phyloP scores from a whole-genome alignment of 2,888 invertebrate genomes.

The Exocentrus adspersus region DNA sequence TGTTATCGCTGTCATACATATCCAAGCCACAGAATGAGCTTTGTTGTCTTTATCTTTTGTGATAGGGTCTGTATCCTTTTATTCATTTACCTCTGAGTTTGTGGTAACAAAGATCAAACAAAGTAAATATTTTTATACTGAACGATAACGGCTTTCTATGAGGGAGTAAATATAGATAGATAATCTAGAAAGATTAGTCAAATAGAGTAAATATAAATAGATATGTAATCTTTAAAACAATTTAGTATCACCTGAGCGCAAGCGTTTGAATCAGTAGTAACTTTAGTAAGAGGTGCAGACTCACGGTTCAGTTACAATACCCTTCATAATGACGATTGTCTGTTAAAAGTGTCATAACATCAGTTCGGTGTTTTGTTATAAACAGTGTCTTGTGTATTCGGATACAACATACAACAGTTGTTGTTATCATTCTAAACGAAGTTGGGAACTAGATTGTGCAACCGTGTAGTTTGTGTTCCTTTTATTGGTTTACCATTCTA shows the following conservation, averaged over 20 bases:
- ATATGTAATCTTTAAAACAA: not conserved
- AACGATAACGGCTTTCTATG: not conserved
- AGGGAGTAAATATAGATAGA: not conserved
- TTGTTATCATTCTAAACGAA: too few species aligned
- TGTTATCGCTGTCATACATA: too few species aligned
- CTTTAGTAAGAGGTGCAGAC: too few species aligned
- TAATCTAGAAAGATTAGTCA: too few species aligned
- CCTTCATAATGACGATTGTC: constrained; percentile 11
- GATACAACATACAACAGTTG: too few species aligned
- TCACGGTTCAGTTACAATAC: not conserved
- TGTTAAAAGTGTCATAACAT: constrained; percentile 5
- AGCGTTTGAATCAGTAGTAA: not conserved
- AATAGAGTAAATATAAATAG: not conserved
- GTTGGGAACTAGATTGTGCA: not conserved
- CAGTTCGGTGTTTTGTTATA: constrained; percentile 9
- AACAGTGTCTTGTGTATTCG: too few species aligned
- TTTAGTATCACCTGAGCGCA: not conserved
- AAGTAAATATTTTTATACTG: not conserved
- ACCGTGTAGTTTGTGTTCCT: not conserved
- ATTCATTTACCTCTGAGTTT: not conserved
- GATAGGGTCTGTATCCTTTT: too few species aligned
- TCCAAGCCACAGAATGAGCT: too few species aligned
- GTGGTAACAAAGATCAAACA: not conserved
- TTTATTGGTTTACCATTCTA: too few species aligned
- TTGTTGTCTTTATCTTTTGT: too few species aligned